phyloP scores from a whole-genome alignment of 2,888 invertebrate genomes.

The Lepidochrysops patricia region DNA sequence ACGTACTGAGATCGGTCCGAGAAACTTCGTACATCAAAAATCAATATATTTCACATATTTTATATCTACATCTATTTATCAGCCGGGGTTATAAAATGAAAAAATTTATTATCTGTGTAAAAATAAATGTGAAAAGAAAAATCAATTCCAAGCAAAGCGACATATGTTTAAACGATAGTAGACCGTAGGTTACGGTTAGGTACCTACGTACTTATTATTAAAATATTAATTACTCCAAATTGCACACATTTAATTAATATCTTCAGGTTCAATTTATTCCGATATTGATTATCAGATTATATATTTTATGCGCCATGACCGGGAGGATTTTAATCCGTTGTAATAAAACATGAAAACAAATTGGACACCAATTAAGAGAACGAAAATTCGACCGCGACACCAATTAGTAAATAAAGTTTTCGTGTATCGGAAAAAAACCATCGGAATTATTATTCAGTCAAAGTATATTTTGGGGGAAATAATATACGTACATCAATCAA shows the following conservation, averaged over 20 bases:
- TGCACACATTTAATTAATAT: not conserved
- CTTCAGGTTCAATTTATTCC: not conserved
- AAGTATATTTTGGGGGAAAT: not conserved
- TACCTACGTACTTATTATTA: too few species aligned
- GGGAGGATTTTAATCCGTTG: constrained; percentile 10
- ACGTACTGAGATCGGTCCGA: not conserved
- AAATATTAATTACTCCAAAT: too few species aligned
- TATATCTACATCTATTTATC: not conserved
- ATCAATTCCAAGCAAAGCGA: too few species aligned
- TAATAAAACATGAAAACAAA: constrained; percentile 16
- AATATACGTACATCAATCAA: not conserved
- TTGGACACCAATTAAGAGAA: constrained; percentile 16
- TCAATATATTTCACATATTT: not conserved
- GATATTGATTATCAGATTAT: not conserved
- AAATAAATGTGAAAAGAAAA: not conserved
- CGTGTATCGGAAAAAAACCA: constrained; percentile 10
- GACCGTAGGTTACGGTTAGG: too few species aligned
- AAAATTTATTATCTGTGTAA: not conserved
- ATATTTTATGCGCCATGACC: not conserved
- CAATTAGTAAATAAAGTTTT: constrained; percentile 14
- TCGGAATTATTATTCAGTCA: constrained; percentile 5
- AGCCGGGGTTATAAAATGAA: too few species aligned
- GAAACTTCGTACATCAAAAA: not conserved
- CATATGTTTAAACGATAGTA: too few species aligned
- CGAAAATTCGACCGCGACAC: constrained; percentile 13